Percentiles rank a stretch among this genome's conserved stretches.
phyloP scores from a whole-genome alignment of 2,113 vertebrate species.

The Chaenocephalus aceratus region DNA sequence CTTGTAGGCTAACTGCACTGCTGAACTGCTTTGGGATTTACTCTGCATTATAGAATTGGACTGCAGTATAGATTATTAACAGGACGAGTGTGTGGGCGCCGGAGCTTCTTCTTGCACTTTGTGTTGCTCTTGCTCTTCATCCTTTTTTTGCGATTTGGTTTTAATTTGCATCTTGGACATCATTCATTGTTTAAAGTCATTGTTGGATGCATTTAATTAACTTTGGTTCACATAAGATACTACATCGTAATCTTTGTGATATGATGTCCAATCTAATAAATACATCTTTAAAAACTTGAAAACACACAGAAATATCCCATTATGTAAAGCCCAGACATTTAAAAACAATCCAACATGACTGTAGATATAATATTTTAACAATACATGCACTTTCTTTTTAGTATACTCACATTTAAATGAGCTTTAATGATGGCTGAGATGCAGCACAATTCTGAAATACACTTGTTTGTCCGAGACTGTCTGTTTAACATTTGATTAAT shows the following conservation, averaged over 20 bases:
- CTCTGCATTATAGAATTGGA: conserved; percentile 69
- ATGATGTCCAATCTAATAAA: too few species aligned
- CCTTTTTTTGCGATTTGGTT: not conserved
- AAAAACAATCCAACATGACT: not conserved
- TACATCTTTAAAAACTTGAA: too few species aligned
- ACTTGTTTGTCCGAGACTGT: too few species aligned
- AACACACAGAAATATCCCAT: not conserved
- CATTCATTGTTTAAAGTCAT: conserved; percentile 9
- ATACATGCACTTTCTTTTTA: not conserved
- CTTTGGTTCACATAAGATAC: not conserved
- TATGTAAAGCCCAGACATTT: too few species aligned
- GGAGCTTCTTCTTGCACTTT: conserved; percentile 29
- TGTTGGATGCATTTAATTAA: not conserved
- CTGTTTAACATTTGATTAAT: not conserved
- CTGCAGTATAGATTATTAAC: conserved; percentile 73
- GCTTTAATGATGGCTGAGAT: not conserved
- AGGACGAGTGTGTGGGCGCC: conserved; percentile 70
- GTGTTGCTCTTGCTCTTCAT: conserved; percentile 29
- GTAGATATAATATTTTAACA: not conserved
- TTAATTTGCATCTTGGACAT: conserved; percentile 29
- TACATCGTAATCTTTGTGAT: not conserved
- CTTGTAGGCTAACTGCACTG: conserved; percentile 70
- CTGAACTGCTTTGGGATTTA: conserved; percentile 68
- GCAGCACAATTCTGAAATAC: not conserved
- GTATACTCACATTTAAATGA: not conserved